Base-by-base conservation (phyloP, 1,140 invertebrate species). In the Bombus superbus region DNA sequence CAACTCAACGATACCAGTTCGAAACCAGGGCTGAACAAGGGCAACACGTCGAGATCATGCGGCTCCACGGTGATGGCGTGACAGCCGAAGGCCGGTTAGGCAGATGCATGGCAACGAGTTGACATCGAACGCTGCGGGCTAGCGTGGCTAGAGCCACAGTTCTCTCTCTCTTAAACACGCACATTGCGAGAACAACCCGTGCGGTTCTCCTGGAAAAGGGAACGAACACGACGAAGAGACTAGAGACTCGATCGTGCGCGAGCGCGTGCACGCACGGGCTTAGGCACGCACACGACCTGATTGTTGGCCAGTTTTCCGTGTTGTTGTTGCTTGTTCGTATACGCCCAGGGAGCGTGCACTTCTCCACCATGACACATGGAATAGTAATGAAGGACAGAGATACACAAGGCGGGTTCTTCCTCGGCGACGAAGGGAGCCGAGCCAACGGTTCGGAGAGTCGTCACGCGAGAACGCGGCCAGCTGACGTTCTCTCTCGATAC, bases 301-400 rank as follows among this genome's bases (percentile, higher is more conserved):
- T 81, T 83, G 73, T 86, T 59, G 86, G 38, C 59, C 53, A 25
- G 28, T 73, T 73, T 6, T 40, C 35, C 59, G 74, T 28, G 57
- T n/a, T 64, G 38, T 32, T 42, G 77, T 83, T 80, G 71, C 59
- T 71, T 84, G 73, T n/a, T n/a, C 35, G 53, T 68, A 35, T 35
- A 53, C 69, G 66, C 59, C 69, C 66, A 68, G 35, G 47, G 25
- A 28, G 47, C 35, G 25, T 59, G 74, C 35, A 81, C 82, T 86
- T 72, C 80, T 73, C 74, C 80, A 86, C 86, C 81, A 90, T 83
- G 82, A 89, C 73, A 78, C 88, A 92, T 93, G 88, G 90, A 93
- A 92, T 92, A 93, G 89, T 93, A 93, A 94, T 94, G 92, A 94
- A 90, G 91, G 89, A 92, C 89, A 93, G 90, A 92, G 90, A 92